Percentiles rank a stretch among this genome's conserved stretches.
These are phyloP conservation scores for Podiceps cristatus DNA, from an alignment of 2,113 vertebrate species.

Conservation along the genomic window DNA sequence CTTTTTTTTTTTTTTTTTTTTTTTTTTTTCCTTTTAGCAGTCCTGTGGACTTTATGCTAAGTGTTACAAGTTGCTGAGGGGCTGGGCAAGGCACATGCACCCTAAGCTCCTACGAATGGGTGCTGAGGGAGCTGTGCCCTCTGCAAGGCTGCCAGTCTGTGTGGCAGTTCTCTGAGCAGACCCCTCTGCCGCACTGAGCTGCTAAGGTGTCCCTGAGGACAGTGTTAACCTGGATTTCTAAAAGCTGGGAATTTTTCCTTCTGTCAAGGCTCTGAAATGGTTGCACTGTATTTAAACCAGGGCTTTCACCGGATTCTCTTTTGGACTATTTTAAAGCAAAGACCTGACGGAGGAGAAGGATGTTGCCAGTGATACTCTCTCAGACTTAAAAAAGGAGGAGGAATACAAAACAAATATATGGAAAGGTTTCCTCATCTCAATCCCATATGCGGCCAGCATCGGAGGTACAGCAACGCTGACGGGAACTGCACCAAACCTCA, in stretches of 20 bases:
- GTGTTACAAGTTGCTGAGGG: not conserved
- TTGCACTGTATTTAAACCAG: slow-evolving; percentile 41
- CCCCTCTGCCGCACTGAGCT: not conserved
- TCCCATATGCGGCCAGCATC: slow-evolving; percentile 94
- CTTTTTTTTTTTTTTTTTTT: too few relatives aligned
- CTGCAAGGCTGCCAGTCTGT: not conserved
- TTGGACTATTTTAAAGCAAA: slow-evolving; percentile 76
- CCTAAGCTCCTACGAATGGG: not conserved
- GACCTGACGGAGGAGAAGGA: slow-evolving; percentile 78
- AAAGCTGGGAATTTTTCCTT: slow-evolving; percentile 14
- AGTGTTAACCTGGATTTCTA: not conserved
- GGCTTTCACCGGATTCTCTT: slow-evolving; percentile 61
- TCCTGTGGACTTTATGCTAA: not conserved
- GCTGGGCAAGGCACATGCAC: not conserved
- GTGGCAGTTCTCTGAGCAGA: not conserved
- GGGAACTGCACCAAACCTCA: slow-evolving; percentile 94
- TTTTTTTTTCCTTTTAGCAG: not conserved
- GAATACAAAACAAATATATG: slow-evolving; percentile 89
- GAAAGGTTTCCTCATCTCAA: slow-evolving; percentile 97
- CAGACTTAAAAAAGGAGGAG: slow-evolving; percentile 82
- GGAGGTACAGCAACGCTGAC: slow-evolving; percentile 95
- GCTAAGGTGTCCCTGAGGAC: not conserved
- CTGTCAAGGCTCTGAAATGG: slow-evolving; percentile 62
- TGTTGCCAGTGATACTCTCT: slow-evolving; percentile 38
- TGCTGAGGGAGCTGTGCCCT: not conserved